These are phyloP conservation scores for Brevipalpus yothersi DNA, from an alignment of 1,140 invertebrate species.

Conservation along the genomic window DNA sequence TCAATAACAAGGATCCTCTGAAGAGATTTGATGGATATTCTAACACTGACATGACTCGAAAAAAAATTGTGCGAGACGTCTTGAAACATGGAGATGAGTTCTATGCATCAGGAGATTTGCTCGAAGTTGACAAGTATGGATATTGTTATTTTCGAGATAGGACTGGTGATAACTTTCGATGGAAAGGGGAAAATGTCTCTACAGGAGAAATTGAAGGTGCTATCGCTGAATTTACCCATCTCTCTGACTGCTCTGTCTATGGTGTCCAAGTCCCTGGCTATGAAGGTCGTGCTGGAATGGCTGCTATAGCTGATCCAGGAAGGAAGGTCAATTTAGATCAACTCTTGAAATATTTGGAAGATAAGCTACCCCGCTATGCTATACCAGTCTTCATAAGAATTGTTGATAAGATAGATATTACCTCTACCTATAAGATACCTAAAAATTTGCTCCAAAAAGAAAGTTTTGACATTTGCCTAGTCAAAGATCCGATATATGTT, in stretches of 20 bases:
- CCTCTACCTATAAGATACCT: conserved; percentile 83
- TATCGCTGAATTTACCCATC: conserved; percentile 57
- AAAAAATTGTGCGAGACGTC: conserved; percentile 73
- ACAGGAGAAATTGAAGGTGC: conserved; percentile 87
- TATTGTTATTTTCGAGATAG: conserved; percentile 31
- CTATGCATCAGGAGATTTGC: conserved; percentile 45
- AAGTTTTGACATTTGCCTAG: conserved; percentile 38
- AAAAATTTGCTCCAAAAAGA: conserved; percentile 73
- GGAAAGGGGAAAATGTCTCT: conserved; percentile 81
- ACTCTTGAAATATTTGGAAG: conserved; percentile 17
- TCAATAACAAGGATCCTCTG: conserved; percentile 35
- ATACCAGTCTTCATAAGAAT: conserved; percentile 64
- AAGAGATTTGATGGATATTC: conserved; percentile 50
- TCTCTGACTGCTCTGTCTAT: conserved; percentile 80
- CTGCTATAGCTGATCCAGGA: conserved; percentile 40
- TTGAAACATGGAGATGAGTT: conserved; percentile 68
- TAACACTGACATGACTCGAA: conserved; percentile 66
- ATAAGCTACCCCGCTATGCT: conserved; percentile 52
- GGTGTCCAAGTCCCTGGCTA: conserved; percentile 60
- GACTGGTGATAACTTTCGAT: conserved; percentile 32
- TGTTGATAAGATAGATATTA: conserved; percentile 54
- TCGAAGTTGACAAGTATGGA: conserved; percentile 30
- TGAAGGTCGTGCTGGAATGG: conserved; percentile 83
- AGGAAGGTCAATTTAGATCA: conserved; percentile 33
- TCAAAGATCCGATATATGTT: conserved; percentile 6